Base-by-base conservation (phyloP, 2,888 invertebrate genomes). In the Dromius quadrimaculatus region DNA sequence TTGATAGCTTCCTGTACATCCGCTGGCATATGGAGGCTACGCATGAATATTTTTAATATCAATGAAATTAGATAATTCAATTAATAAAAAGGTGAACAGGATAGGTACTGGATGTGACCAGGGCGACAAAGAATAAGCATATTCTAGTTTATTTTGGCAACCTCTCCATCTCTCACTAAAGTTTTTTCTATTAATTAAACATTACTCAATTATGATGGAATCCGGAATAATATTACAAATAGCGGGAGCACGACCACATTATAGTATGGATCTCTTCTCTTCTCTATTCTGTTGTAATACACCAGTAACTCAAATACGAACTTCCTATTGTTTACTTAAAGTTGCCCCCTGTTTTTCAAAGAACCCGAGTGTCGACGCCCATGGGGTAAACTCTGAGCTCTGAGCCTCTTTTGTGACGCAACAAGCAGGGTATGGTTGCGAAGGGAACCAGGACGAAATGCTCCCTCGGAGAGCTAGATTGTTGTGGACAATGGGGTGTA, bases 341-440 rank as follows among this genome's bases (percentile, higher is more conserved):
- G 57, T 68, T 68, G 59, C 54, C 57, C 57, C 66, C 41, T 68
- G 68, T 59, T 64, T 64, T 64, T 68, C 20, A 68, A 59, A 59
- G 57, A 32, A 15, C 45, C 23, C 54, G 43, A 43, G 28, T 28
- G 28, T 28, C 28, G 50, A 28, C 59, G 45, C 68, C 59, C 34
- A 68, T 45, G 45, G 59, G 59, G 68, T 45, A 66, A 66, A 54
- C 50, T 66, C 50, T 57, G 13, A 9, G 59, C 36, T 36, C n/a
- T 13, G 8, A 2, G 17, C 17, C n/a, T n/a, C n/a, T n/a, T n/a
- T n/a, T 63, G 28, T 45, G 45, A 63, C 50, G 54, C 54, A 54
- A 41, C 54, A 38, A 66, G 66, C 66, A 13, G 36, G 22, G 34
- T 5, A 36, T 8, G 6, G 22, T 36, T 23, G 28, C 4, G 8